These are phyloP conservation scores for Varecia variegata DNA, from an alignment of 2,797 vertebrate genomes.

Conservation along the genomic window DNA sequence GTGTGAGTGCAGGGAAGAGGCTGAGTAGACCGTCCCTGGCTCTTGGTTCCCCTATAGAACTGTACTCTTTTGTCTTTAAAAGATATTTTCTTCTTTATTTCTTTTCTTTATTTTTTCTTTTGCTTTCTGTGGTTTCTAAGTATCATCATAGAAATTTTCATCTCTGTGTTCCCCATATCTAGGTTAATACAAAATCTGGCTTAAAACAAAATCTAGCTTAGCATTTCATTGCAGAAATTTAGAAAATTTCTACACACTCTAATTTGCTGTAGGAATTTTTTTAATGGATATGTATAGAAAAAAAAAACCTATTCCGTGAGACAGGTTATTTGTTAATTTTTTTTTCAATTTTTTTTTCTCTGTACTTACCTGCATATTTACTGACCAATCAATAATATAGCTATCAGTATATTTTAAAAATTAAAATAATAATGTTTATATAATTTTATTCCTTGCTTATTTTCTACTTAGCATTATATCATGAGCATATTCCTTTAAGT, in stretches of 20 bases:
- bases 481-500: neutral
- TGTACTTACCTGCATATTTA: neutral
- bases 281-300: neutral
- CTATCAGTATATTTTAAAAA: neutral
- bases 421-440: neutral
- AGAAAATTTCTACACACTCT: neutral
- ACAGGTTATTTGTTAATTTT: neutral
- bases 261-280: neutral
- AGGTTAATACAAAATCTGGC: too few relatives aligned
- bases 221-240: neutral
- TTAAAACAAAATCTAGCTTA: neutral
- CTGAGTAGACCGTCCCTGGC: too few relatives aligned
- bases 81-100: neutral
- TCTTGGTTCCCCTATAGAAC: accelerated
- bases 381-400: neutral
- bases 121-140: neutral
- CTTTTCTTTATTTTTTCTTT: neutral
- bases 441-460: neutral
- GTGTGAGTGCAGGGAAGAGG: neutral
- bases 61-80: neutral
- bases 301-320: neutral
- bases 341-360: neutral
- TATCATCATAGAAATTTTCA: neutral
- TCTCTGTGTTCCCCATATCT: neutral
- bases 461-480: neutral